Conservation (phyloP, 2,888 invertebrate genomes). For the Platynereis dumerilii region DNA sequence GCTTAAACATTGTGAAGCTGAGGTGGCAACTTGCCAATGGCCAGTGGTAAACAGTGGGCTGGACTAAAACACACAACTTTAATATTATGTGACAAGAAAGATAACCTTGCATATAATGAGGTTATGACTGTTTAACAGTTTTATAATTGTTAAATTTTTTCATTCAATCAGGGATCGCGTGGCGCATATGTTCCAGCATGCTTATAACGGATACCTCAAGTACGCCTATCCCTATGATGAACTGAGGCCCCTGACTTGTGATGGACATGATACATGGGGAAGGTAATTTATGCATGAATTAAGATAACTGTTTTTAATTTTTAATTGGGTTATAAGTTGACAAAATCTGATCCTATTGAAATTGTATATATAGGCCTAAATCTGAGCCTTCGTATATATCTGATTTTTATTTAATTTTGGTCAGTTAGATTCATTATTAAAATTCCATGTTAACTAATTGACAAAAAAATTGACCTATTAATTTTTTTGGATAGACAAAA, state of each 20-base stretch:
- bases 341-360: background rate
- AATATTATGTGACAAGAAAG: too few relatives aligned
- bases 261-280: conserved; percentile 89
- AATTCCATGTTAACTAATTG: too few relatives aligned
- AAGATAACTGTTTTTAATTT: background rate
- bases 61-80: too few relatives aligned
- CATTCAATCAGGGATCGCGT: conserved; percentile 78
- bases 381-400: background rate
- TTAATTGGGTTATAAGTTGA: background rate
- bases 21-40: too few relatives aligned
- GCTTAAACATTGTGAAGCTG: too few relatives aligned
- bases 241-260: conserved; percentile 91
- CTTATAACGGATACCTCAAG: conserved; percentile 91
- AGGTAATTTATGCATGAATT: conserved; percentile 65
- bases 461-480: too few relatives aligned
- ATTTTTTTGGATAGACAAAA: too few relatives aligned
- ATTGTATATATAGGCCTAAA: background rate
- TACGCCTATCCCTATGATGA: conserved; percentile 97
- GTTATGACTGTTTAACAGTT: too few relatives aligned
- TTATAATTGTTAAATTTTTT: too few relatives aligned
- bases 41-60: too few relatives aligned
- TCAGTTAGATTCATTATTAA: too few relatives aligned
- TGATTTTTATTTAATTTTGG: background rate
- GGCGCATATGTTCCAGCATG: conserved; percentile 95
- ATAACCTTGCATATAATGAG: too few relatives aligned